phyloP scores from a whole-genome alignment of 2,113 vertebrate genomes.

The Campylomormyrus numenius region DNA sequence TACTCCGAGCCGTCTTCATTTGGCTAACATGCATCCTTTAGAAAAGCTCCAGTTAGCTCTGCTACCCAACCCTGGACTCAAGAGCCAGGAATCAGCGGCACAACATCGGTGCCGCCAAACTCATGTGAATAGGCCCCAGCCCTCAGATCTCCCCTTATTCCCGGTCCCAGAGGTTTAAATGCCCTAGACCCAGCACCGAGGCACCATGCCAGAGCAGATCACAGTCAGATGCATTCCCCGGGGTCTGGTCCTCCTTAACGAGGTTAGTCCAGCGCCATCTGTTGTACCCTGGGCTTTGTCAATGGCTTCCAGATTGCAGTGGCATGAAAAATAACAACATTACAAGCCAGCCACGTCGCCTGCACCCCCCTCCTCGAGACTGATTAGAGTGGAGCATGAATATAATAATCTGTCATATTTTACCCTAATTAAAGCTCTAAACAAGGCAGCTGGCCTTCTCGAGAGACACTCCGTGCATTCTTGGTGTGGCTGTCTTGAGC shows the following conservation, averaged over 20 bases:
- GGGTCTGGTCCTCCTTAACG: not conserved
- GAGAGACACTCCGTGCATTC: constrained; percentile 55
- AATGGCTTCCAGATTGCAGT: not conserved
- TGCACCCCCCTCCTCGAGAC: constrained; percentile 20
- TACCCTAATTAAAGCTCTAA: constrained; percentile 55
- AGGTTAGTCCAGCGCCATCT: not conserved
- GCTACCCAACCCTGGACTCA: not conserved
- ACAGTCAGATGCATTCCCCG: not conserved
- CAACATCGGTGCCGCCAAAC: not conserved
- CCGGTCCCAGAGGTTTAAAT: not conserved
- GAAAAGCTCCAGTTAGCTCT: not conserved
- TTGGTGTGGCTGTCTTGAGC: constrained; percentile 54
- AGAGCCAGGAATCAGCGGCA: not conserved
- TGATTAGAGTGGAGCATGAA: constrained; percentile 47
- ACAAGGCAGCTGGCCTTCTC: constrained; percentile 43
- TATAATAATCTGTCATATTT: constrained; percentile 55
- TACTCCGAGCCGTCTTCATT: not conserved
- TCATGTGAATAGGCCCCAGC: not conserved
- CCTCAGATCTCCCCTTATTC: not conserved
- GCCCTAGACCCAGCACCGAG: not conserved
- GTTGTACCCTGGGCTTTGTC: constrained; percentile 1
- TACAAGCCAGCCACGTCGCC: constrained; percentile 35
- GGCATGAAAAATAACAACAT: constrained; percentile 39
- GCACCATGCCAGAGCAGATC: not conserved
- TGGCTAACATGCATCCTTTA: not conserved